Conservation (phyloP, 1,140 invertebrate genomes). For the Drosophila orena region DNA sequence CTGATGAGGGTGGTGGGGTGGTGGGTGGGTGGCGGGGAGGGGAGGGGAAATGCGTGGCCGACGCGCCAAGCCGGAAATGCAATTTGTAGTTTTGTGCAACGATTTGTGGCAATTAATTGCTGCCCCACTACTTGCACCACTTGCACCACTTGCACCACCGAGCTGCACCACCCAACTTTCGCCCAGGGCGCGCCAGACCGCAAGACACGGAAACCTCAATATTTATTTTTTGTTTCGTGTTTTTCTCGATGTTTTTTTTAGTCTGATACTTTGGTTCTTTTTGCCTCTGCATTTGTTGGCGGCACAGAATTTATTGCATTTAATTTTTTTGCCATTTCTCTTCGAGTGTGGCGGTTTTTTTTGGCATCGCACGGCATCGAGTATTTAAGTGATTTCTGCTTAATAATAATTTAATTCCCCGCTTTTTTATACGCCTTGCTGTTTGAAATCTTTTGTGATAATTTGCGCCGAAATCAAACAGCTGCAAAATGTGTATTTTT, state of each 20-base stretch:
- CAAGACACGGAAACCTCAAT: slow-evolving; percentile 80
- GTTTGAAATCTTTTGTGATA: slow-evolving; percentile 66
- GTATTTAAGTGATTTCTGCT: slow-evolving; percentile 76
- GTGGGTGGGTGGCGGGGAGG: too few relatives aligned
- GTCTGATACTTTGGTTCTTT: slow-evolving; percentile 14
- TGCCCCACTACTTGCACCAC: slow-evolving; percentile 27
- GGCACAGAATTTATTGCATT: slow-evolving; percentile 76
- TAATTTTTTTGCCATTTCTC: slow-evolving; percentile 56
- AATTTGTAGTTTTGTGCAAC: slow-evolving; percentile 76
- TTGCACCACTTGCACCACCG: not conserved
- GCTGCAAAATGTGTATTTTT: slow-evolving; percentile 70
- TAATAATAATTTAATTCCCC: slow-evolving; percentile 63
- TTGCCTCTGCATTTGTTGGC: slow-evolving; percentile 38
- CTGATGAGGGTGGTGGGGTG: not conserved
- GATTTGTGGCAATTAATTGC: slow-evolving; percentile 81
- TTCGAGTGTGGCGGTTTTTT: slow-evolving; percentile 5
- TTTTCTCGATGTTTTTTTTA: slow-evolving; percentile 9
- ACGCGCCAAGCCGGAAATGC: slow-evolving; percentile 73
- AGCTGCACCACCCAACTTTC: not conserved
- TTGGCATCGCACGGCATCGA: slow-evolving; percentile 51
- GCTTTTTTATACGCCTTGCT: slow-evolving; percentile 15
- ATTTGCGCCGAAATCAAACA: slow-evolving; percentile 80
- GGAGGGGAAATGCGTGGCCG: slow-evolving; percentile 46
- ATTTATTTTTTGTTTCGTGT: slow-evolving; percentile 36
- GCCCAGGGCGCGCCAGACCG: slow-evolving; percentile 62